Percentiles rank a stretch among this genome's conserved stretches.
Conservation (phyloP, 2,888 invertebrate genomes). For the Phortica okadai region DNA sequence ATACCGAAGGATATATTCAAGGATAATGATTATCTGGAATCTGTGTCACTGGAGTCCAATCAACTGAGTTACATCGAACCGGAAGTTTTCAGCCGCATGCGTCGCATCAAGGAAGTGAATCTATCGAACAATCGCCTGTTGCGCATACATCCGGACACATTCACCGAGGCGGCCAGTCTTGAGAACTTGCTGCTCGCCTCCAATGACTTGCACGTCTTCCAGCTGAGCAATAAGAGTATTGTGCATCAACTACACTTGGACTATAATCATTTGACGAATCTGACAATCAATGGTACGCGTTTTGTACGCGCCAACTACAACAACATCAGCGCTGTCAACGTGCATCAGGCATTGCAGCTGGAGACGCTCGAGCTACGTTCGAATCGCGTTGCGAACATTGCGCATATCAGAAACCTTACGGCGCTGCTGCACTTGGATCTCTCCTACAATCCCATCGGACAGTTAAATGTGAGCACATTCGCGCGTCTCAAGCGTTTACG, state of each 20-base stretch:
- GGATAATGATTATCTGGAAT: slow-evolving; percentile 71
- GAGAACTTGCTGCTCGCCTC: slow-evolving; percentile 65
- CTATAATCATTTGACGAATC: slow-evolving; percentile 65
- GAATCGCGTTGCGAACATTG: slow-evolving; percentile 67
- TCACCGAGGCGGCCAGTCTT: slow-evolving; percentile 67
- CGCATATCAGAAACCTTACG: slow-evolving; percentile 68
- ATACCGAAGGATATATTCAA: slow-evolving; percentile 70
- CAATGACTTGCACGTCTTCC: slow-evolving; percentile 63
- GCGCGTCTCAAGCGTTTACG: slow-evolving; percentile 71
- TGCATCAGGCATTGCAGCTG: slow-evolving; percentile 63
- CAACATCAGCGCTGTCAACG: slow-evolving; percentile 62
- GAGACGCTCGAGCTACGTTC: slow-evolving; percentile 67
- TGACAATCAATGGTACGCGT: slow-evolving; percentile 70
- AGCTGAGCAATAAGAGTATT: slow-evolving; percentile 67
- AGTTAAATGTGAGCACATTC: slow-evolving; percentile 72
- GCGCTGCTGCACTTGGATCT: slow-evolving; percentile 69
- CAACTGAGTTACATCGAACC: slow-evolving; percentile 65
- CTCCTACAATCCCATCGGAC: slow-evolving; percentile 72
- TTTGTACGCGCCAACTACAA: slow-evolving; percentile 72
- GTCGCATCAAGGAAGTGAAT: slow-evolving; percentile 72
- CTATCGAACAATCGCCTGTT: slow-evolving; percentile 68
- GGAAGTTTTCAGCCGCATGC: slow-evolving; percentile 71
- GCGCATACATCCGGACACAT: slow-evolving; percentile 71
- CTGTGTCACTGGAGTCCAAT: slow-evolving; percentile 71
- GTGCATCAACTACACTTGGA: slow-evolving; percentile 68